Evolutionary conservation across 2,113 vertebrate species (phyloP), one percentile per base, ranked within the genome.

Genomic region (Tachycineta bicolor): DNA sequence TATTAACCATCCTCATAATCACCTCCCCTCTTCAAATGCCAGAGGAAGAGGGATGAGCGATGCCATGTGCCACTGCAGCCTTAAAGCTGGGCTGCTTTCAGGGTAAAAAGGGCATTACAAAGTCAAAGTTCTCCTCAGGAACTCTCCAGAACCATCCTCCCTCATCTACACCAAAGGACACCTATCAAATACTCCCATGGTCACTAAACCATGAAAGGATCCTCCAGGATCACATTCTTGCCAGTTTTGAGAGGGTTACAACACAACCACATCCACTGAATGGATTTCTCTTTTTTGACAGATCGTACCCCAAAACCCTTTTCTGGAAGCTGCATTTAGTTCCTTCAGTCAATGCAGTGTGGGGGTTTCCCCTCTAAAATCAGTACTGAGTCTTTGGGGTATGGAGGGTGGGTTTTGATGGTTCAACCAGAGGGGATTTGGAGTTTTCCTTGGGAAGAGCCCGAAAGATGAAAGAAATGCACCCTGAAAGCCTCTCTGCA

Each of bases 1-100:
- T 89, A 83, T 68, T 80, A 94, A 75, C 85, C 41, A 84, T 89
- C 90, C 83, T 71, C 60, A 39, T 79, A 92, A 92, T 82, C 76
- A 74, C 31, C 60, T 95, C 44, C 82, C n/a, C 85, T 83, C 86
- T 83, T 90, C 85, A 84, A 58, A 77, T 46, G 71, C 76, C 90
- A 46, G 86, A 74, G 63, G 55, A 76, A 69, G 78, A 80, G 52
- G 56, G 63, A 90, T 83, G 76, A 96, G 68, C 1, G 22, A 44
- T 12, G 20, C 90, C 64, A 47, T 3, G 6, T 56, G 68, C 69
- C 37, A 37, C 41, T 43, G 41, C 41, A 43, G 41, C 41, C 41
- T 14, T 26, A 33, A 58, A 41, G 52, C 39, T 29, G 41, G 79
- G 71, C 49, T 81, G 49, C 13, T 65, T 29, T 68, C 60, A 81